Conservation (phyloP, 2,113 vertebrate genomes). For the Sinocyclocheilus anophthalmus region DNA sequence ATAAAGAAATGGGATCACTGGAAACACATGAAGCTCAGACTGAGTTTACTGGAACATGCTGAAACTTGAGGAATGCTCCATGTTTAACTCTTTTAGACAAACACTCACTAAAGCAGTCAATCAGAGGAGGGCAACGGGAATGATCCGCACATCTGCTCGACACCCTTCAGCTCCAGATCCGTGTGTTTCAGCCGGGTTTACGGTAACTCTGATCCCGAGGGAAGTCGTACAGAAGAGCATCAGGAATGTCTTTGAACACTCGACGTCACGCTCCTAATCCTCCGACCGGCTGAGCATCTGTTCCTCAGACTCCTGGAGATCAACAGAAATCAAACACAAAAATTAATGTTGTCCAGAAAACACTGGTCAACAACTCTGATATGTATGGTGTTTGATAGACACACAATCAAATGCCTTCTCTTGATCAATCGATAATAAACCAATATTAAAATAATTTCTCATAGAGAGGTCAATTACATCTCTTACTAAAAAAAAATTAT, state of each 20-base stretch:
- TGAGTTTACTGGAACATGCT: constrained; percentile 64
- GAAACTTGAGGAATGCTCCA: constrained; percentile 64
- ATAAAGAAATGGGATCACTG: constrained; percentile 43
- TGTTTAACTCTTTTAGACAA: constrained; percentile 22
- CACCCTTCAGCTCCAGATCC: background rate
- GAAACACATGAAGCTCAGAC: constrained; percentile 51
- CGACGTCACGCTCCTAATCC: background rate
- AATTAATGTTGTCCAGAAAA: background rate
- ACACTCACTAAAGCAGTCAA: background rate
- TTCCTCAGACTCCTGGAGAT: background rate
- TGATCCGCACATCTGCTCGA: background rate
- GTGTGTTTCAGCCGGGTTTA: background rate
- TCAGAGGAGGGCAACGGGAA: background rate
- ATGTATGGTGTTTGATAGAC: no score
- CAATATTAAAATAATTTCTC: background rate
- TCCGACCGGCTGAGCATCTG: no score
- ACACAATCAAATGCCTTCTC: background rate
- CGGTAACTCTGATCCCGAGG: background rate
- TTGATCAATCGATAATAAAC: background rate
- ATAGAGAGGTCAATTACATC: background rate
- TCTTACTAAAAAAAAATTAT: background rate
- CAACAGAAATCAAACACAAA: background rate
- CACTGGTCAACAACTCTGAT: background rate
- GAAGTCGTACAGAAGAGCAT: background rate
- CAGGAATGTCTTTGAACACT: background rate